phyloP scores from a whole-genome alignment of 2,888 invertebrate species.

The Platerodrilus igneus region DNA sequence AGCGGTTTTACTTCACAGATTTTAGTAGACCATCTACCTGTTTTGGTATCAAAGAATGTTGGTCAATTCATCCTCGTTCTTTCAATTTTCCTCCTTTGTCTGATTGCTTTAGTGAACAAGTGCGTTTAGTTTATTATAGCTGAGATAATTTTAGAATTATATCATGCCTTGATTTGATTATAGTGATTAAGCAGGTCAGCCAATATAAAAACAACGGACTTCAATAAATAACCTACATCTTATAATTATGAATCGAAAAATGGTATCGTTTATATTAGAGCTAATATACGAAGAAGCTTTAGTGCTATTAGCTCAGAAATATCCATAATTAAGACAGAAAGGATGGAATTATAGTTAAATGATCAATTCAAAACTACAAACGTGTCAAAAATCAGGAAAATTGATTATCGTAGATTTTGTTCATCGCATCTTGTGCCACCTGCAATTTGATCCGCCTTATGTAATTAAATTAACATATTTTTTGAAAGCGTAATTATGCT shows the following conservation, averaged over 20 bases:
- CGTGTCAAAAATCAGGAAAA: constrained; percentile 30
- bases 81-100: constrained; percentile 22
- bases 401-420: constrained; percentile 26
- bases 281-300: constrained; percentile 17
- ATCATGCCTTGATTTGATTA: constrained; percentile 27
- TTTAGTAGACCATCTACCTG: constrained; percentile 28
- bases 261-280: constrained; percentile 11
- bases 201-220: constrained; percentile 11
- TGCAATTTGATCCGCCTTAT: constrained; percentile 23
- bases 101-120: constrained; percentile 33
- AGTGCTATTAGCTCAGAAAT: constrained; percentile 15
- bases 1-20: constrained; percentile 22
- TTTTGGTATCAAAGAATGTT: constrained; percentile 10
- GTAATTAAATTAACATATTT: constrained; percentile 26
- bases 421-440: constrained; percentile 19
- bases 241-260: constrained; percentile 22
- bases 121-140: constrained; percentile 33
- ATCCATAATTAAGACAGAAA: constrained; percentile 25
- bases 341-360: constrained; percentile 26
- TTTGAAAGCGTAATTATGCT: constrained; percentile 22
- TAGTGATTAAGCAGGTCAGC: constrained; percentile 26
- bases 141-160: constrained; percentile 33
- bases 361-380: constrained; percentile 27
- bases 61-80: constrained; percentile 14
- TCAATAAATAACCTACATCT: constrained; percentile 21